phyloP scores from a whole-genome alignment of 30 jellyfish, hydroid and myxozoan species.

The Nemopilema nomurai region DNA sequence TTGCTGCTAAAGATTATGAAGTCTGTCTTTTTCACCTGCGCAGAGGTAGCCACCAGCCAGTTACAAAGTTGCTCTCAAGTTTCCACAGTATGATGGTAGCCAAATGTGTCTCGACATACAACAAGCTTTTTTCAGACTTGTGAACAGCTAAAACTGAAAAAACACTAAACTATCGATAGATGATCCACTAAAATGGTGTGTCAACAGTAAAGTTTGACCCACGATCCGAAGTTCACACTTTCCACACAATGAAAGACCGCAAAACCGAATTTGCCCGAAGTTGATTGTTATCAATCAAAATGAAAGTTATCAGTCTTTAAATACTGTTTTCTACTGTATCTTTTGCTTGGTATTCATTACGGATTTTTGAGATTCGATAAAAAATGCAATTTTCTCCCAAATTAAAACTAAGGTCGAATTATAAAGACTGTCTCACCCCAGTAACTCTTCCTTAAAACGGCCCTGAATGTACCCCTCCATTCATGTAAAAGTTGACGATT shows the following conservation, averaged over 20 bases:
- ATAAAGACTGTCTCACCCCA: too few relatives aligned
- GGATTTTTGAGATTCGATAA: too few relatives aligned
- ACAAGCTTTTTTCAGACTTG: slow-evolving; percentile 33
- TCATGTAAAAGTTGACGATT: too few relatives aligned
- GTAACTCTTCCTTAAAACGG: too few relatives aligned
- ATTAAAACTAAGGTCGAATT: too few relatives aligned
- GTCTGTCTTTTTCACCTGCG: slow-evolving; percentile 24
- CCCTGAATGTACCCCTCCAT: too few relatives aligned
- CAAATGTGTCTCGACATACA: slow-evolving; percentile 22
- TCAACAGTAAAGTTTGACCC: slow-evolving; percentile 48
- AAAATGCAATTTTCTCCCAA: too few relatives aligned
- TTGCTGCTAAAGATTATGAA: slow-evolving; percentile 24
- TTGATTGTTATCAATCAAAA: not conserved
- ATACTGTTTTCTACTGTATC: not conserved
- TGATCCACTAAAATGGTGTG: slow-evolving; percentile 43
- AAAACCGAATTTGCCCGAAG: slow-evolving; percentile 36
- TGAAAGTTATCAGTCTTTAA: not conserved
- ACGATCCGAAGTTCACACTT: slow-evolving; percentile 41
- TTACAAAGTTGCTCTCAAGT: slow-evolving; percentile 17
- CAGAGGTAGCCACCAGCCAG: slow-evolving; percentile 24
- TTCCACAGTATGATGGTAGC: slow-evolving; percentile 39
- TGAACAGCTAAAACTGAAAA: slow-evolving; percentile 15
- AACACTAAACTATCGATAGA: too few relatives aligned
- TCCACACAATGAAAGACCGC: slow-evolving; percentile 42
- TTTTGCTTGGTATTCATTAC: not conserved